Conservation (phyloP, 2,888 invertebrate genomes). For the Harpalus rufipes region DNA sequence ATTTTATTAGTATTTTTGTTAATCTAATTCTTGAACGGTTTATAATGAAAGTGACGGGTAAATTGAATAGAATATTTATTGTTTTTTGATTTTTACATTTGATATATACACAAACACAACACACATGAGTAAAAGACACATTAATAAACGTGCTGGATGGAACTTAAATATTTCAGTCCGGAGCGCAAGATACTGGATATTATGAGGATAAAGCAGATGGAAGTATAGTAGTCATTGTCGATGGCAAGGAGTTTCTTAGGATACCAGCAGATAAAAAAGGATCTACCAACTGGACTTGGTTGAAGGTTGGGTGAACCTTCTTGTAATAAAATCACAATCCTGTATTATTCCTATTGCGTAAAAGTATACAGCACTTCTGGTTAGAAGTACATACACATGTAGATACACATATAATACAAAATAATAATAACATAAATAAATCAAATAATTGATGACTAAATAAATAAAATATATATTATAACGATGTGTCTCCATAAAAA, state of each 20-base stretch:
- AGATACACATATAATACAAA: constrained; percentile 57
- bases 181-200: constrained; percentile 47
- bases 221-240: constrained; percentile 81
- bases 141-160: constrained; percentile 59
- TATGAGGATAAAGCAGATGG: constrained; percentile 78
- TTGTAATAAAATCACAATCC: constrained; percentile 61
- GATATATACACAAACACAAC: constrained; percentile 31
- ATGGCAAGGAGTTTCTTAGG: constrained; percentile 83
- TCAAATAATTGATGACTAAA: constrained; percentile 40
- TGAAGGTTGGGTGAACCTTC: constrained; percentile 80
- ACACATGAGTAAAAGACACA: constrained; percentile 35
- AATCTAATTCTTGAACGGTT: background rate
- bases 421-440: constrained; percentile 48
- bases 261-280: constrained; percentile 82
- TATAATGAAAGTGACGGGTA: background rate
- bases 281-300: constrained; percentile 84
- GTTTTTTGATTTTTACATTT: constrained; percentile 34
- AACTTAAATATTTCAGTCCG: constrained; percentile 54
- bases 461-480: constrained; percentile 71
- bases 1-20: constrained; percentile 60
- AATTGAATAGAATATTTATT: constrained; percentile 18
- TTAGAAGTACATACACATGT: constrained; percentile 50
- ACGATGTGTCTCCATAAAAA: constrained; percentile 74
- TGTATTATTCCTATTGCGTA: constrained; percentile 62
- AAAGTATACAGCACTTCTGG: constrained; percentile 49